A percentile compares a stretch with the other conserved stretches of the same genome.
phyloP scores from a whole-genome alignment of 1,140 invertebrate genomes.

The Cydia pomonella region DNA sequence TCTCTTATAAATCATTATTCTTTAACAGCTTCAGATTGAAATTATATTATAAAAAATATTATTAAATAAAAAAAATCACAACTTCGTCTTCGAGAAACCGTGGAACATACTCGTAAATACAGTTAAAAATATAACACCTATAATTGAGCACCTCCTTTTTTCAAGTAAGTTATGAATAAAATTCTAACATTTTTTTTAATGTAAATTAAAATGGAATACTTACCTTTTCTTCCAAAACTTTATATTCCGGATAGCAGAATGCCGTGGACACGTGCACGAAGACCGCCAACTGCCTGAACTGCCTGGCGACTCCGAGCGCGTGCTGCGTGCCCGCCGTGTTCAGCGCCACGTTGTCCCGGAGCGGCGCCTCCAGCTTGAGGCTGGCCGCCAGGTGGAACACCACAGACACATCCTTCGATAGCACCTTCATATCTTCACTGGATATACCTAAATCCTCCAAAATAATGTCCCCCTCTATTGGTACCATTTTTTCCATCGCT shows the following conservation, averaged over 20 bases:
- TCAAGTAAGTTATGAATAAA: too few relatives aligned
- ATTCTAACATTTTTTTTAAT: neutral
- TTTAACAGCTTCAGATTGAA: too few relatives aligned
- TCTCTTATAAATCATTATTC: too few relatives aligned
- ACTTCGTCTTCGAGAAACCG: too few relatives aligned
- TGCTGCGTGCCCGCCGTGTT: conserved; percentile 85
- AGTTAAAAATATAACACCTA: too few relatives aligned
- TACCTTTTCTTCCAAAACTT: conserved; percentile 83
- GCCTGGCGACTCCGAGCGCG: conserved; percentile 83
- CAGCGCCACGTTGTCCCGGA: conserved; percentile 84
- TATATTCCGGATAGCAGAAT: conserved; percentile 85
- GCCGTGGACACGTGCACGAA: conserved; percentile 89
- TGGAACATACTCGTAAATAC: too few relatives aligned
- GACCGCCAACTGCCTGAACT: conserved; percentile 82
- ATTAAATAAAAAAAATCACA: too few relatives aligned
- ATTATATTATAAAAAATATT: too few relatives aligned
- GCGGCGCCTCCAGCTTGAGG: conserved; percentile 84
- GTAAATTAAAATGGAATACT: too few relatives aligned
- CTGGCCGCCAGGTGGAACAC: conserved; percentile 96
- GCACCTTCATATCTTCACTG: conserved; percentile 73
- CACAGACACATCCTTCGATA: conserved; percentile 84
- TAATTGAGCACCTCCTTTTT: too few relatives aligned
- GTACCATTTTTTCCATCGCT: conserved; percentile 85
- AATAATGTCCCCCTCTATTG: conserved; percentile 85
- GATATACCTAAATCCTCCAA: conserved; percentile 82